Evolutionary conservation across 2,113 vertebrate genomes (phyloP), one percentile per base, ranked within the genome.

Genomic region (Pelmatolapia mariae): DNA sequence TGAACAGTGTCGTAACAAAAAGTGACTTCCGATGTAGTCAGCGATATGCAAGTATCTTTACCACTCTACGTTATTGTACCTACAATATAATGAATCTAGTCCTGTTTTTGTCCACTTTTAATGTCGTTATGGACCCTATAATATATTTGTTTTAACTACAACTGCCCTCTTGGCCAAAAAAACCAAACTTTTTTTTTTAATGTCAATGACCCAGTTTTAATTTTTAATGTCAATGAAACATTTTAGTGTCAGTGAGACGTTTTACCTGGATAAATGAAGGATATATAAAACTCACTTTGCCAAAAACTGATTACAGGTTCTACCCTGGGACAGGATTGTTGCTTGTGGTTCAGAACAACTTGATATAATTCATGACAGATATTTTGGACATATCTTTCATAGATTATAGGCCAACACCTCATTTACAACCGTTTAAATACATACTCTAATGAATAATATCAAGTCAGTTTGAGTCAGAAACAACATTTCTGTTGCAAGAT

Each of bases 131-230:
- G 61, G 33, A 38, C 33, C 4, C 33, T 38, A 2, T 66, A 22
- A 38, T 66, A 66, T 66, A 13, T 66, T 38, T 38, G 61, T 38
- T 38, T 66, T 66, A 38, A 66, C 10, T 66, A 11, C 33, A 66
- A 38, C 19, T 38, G 19, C 33, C 19, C 10, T 13, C 1, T 66
- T 66, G 61, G 10, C 61, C 18, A 13, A n/a, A 38, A n/a, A 22
- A 12, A 4, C 0, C 10, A 36, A 63, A n/a, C 9, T 18, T 36
- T 66, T 63, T 8, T 53, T 61, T 63, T 36, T 3, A 31, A 59
- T 31, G 8, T 31, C 29, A 33, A 8, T 61, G 29, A 61, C 57
- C 57, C 57, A 61, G 57, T 33, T 61, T 31, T 33, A 31, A 61
- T 31, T 61, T 2, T 66, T n/a, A 12, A 66, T 66, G 31, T 38